These are phyloP conservation scores for Mesoligia furuncula DNA, from an alignment of 2,888 invertebrate species.

Conservation along the genomic window DNA sequence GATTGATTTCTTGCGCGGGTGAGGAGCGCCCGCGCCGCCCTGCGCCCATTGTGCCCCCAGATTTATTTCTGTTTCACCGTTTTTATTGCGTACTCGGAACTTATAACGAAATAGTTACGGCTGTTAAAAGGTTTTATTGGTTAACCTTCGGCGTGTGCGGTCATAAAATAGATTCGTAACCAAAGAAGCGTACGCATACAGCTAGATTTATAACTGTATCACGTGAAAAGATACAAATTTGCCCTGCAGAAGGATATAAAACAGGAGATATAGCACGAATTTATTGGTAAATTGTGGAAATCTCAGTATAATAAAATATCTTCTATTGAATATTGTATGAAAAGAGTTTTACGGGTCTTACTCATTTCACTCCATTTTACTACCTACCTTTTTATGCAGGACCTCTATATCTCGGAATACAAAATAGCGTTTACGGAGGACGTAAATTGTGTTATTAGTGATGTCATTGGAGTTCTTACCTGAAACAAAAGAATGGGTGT, in stretches of 20 bases:
- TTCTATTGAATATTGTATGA: constrained; percentile 90
- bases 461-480: constrained; percentile 78
- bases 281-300: constrained; percentile 89
- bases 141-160: constrained; percentile 89
- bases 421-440: constrained; percentile 71
- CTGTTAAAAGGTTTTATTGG: constrained; percentile 91
- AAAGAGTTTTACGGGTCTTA: constrained; percentile 87
- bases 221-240: constrained; percentile 89
- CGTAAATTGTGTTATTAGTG: constrained; percentile 73
- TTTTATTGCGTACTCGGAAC: constrained; percentile 90
- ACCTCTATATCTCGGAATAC: constrained; percentile 77
- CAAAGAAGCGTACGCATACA: constrained; percentile 87
- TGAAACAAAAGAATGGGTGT: constrained; percentile 73
- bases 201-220: constrained; percentile 88
- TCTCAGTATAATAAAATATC: constrained; percentile 89
- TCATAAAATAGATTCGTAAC: constrained; percentile 90
- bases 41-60: constrained; percentile 82
- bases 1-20: constrained; percentile 83
- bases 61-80: constrained; percentile 88
- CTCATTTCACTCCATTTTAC: constrained; percentile 88
- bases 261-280: constrained; percentile 86
- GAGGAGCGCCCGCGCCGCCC: constrained; percentile 70
- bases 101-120: constrained; percentile 90
- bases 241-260: constrained; percentile 87
- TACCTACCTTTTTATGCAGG: constrained; percentile 86